A percentile compares a stretch with the other conserved stretches of the same genome.
Conservation (phyloP, 2,113 vertebrate genomes). For the Silurus meridionalis region DNA sequence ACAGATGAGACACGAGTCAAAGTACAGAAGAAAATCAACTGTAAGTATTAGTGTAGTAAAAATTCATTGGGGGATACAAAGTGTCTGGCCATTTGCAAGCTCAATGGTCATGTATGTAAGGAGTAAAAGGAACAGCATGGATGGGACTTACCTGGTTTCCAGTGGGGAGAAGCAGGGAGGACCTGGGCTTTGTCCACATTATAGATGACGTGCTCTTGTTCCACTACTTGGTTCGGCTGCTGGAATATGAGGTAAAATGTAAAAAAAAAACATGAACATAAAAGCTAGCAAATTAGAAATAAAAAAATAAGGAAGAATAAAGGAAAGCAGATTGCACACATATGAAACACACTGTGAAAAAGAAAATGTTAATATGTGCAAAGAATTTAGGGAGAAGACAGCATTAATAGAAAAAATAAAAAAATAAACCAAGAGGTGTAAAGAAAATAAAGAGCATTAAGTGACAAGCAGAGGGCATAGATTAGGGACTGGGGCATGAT, state of each 20-base stretch:
- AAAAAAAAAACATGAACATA: slow-evolving; percentile 80
- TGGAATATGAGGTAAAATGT: slow-evolving; percentile 78
- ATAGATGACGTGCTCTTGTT: slow-evolving; percentile 72
- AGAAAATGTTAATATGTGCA: neutral
- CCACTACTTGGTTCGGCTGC: slow-evolving; percentile 88
- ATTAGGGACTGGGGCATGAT: neutral
- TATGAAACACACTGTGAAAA: neutral
- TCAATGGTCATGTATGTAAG: neutral
- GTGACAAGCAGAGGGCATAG: neutral
- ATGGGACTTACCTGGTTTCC: slow-evolving; percentile 79
- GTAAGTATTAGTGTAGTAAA: too few relatives aligned
- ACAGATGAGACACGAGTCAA: neutral
- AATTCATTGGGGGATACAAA: too few relatives aligned
- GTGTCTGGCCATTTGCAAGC: neutral
- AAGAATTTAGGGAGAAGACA: neutral
- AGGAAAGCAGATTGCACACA: slow-evolving; percentile 44
- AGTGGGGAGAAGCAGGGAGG: slow-evolving; percentile 61
- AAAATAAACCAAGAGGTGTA: neutral
- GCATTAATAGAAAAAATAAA: neutral
- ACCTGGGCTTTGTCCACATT: slow-evolving; percentile 59
- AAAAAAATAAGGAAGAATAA: slow-evolving; percentile 60
- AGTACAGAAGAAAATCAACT: too few relatives aligned
- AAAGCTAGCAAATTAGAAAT: slow-evolving; percentile 72
- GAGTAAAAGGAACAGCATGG: neutral
- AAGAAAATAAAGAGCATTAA: neutral